A percentile compares a stretch with the other conserved stretches of the same genome.
Conservation (phyloP, 1,140 invertebrate genomes). For the Drosophila ohnishii region DNA sequence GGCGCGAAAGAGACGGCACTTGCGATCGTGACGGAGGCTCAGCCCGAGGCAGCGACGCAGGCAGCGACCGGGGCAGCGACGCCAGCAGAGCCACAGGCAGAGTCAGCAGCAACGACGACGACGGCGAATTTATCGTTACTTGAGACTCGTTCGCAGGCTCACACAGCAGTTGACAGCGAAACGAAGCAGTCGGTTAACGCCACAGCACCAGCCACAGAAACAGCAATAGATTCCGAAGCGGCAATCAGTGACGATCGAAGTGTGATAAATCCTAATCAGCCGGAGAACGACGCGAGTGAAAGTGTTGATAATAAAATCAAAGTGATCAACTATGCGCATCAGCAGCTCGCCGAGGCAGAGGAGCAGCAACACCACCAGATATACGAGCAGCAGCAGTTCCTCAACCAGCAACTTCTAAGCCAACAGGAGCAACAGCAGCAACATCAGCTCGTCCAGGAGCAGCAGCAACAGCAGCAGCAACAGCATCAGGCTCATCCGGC, state of each 20-base stretch:
- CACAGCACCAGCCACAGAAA: constrained; percentile 36
- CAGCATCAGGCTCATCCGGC: constrained; percentile 12
- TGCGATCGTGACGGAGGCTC: constrained; percentile 40
- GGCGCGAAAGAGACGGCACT: constrained; percentile 59
- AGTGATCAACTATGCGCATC: constrained; percentile 77
- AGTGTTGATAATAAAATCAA: constrained; percentile 74
- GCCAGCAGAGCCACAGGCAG: constrained; percentile 13
- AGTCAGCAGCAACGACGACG: constrained; percentile 25
- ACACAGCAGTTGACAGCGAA: constrained; percentile 79
- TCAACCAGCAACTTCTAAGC: constrained; percentile 51
- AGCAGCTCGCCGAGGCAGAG: constrained; percentile 47
- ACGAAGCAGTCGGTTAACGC: constrained; percentile 74
- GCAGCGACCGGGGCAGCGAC: constrained; percentile 41
- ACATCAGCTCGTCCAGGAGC: constrained; percentile 29
- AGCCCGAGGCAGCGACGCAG: constrained; percentile 19
- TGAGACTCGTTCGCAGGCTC: constrained; percentile 69
- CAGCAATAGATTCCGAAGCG: constrained; percentile 17
- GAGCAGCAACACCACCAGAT: constrained; percentile 52
- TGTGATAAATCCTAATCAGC: constrained; percentile 70
- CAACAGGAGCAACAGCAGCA: constrained; percentile 49
- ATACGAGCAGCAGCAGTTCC: constrained; percentile 55
- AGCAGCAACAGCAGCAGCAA: constrained; percentile 31
- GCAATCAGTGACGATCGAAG: constrained; percentile 33
- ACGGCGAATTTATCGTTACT: constrained; percentile 77
- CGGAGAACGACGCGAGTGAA: constrained; percentile 65